Percentiles rank a stretch among this genome's conserved stretches.
These are phyloP conservation scores for Vulpes lagopus DNA, from an alignment of 2,113 vertebrate genomes.

Conservation along the genomic window DNA sequence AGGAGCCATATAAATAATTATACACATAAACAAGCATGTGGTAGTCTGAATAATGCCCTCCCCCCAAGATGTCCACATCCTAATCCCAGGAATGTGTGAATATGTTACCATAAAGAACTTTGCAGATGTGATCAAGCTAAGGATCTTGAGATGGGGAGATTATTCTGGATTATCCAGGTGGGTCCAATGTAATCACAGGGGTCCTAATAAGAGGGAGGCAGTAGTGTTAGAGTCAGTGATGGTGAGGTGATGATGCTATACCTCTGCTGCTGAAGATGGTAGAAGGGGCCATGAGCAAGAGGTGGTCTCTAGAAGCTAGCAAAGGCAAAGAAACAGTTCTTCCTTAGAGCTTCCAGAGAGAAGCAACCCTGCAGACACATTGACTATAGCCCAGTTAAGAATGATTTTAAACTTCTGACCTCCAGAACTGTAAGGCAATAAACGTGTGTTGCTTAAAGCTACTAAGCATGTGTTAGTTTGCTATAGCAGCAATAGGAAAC, in stretches of 20 bases:
- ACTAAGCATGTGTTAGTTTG: slow-evolving; percentile 25
- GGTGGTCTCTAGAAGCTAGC: not conserved
- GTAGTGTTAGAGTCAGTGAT: slow-evolving; percentile 17
- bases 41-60: slow-evolving; percentile 41
- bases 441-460: slow-evolving; percentile 28
- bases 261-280: slow-evolving; percentile 10
- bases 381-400: not conserved
- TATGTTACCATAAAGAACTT: slow-evolving; percentile 49
- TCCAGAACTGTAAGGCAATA: not conserved
- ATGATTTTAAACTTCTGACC: slow-evolving; percentile 12
- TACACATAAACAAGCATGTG: not conserved
- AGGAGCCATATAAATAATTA: slow-evolving; percentile 38
- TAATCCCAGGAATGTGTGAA: slow-evolving; percentile 50
- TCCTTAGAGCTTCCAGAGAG: not conserved
- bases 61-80: not conserved
- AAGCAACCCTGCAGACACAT: not conserved
- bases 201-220: not conserved
- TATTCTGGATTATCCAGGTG: slow-evolving; percentile 37
- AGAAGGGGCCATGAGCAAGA: slow-evolving; percentile 19
- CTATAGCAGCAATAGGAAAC: not conserved
- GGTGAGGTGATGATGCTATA: not conserved
- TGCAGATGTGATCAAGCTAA: slow-evolving; percentile 57
- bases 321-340: slow-evolving; percentile 20
- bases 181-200: slow-evolving; percentile 43
- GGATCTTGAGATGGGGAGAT: slow-evolving; percentile 24